These are phyloP conservation scores for Drosophila colorata DNA, from an alignment of 2,888 invertebrate genomes.

Conservation along the genomic window DNA sequence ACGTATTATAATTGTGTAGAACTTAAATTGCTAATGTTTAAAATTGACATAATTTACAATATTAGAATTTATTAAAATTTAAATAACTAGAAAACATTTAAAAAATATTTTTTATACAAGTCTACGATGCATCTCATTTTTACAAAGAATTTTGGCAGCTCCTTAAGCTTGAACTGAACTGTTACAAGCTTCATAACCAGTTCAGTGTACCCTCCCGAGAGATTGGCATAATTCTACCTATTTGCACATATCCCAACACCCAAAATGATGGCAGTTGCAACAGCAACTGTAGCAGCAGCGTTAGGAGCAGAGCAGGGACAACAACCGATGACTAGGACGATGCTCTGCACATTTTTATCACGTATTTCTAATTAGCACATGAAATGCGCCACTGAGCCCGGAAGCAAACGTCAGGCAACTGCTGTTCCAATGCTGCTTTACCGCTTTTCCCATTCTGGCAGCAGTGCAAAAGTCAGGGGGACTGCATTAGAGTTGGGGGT, in stretches of 20 bases:
- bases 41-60: too few relatives aligned
- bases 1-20: too few relatives aligned
- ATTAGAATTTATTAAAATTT: too few relatives aligned
- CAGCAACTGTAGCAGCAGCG: background rate
- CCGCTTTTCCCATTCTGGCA: background rate
- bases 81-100: too few relatives aligned
- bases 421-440: conserved; percentile 5
- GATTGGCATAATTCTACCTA: conserved; percentile 18
- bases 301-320: conserved; percentile 32
- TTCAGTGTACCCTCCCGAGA: conserved; percentile 7
- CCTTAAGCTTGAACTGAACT: too few relatives aligned
- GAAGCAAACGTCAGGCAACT: conserved; percentile 44
- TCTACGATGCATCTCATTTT: too few relatives aligned
- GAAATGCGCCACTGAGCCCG: conserved; percentile 60
- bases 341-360: conserved; percentile 62
- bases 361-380: conserved; percentile 78
- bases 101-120: too few relatives aligned
- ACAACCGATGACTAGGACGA: conserved; percentile 31
- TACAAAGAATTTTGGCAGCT: too few relatives aligned
- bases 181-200: conserved; percentile 6
- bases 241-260: conserved; percentile 31
- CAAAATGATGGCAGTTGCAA: conserved; percentile 34
- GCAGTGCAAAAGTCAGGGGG: conserved; percentile 39
- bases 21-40: too few relatives aligned
- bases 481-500: conserved; percentile 18